phyloP scores from a whole-genome alignment of 2,888 invertebrate species.

The Trissoscelio sp. region DNA sequence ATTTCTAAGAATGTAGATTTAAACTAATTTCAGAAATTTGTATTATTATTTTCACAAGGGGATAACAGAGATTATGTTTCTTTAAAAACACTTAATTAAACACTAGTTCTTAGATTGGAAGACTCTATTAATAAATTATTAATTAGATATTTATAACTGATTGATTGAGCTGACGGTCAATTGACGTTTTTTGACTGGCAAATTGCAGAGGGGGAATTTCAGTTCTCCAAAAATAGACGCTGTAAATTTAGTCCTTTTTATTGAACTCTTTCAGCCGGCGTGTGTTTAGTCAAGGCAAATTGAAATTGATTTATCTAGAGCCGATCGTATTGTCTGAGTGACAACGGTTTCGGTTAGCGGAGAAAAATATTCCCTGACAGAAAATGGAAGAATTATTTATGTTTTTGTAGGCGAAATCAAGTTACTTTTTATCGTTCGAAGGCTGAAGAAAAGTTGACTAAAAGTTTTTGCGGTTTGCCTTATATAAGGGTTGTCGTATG shows the following conservation, averaged over 20 bases:
- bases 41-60: too few species aligned
- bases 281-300: constrained; percentile 32
- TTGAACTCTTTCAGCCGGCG: constrained; percentile 1
- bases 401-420: background rate
- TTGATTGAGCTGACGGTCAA: constrained; percentile 12
- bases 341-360: background rate
- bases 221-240: constrained; percentile 21
- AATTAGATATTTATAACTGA: too few species aligned
- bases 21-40: too few species aligned
- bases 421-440: background rate
- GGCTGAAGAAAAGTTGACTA: background rate
- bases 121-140: too few species aligned
- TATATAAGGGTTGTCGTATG: background rate
- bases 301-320: constrained; percentile 32
- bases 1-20: too few species aligned
- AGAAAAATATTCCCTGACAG: background rate
- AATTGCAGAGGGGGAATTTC: too few species aligned
- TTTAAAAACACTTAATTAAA: too few species aligned
- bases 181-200: too few species aligned
- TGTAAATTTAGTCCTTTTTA: constrained; percentile 40
- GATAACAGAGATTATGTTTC: too few species aligned
- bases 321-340: constrained; percentile 4
- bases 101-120: too few species aligned
- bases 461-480: background rate
- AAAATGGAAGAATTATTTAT: background rate